Evolutionary conservation across 2,888 invertebrate species (phyloP).

Genomic region (Orthosia gracilis): DNA sequence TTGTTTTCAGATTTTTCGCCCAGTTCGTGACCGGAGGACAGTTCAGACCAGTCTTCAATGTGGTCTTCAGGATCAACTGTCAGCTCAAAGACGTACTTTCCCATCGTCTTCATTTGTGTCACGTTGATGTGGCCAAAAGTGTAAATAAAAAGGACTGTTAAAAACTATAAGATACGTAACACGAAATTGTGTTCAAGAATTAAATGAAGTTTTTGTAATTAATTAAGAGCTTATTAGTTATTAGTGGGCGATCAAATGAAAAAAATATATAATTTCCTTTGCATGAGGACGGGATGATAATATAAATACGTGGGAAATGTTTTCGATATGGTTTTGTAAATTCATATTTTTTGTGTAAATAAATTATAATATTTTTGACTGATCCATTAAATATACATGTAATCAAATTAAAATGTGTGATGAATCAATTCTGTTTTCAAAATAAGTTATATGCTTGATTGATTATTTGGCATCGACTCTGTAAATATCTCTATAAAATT

Average conservation of each 20-base stretch:
- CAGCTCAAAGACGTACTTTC: slow-evolving; percentile 33
- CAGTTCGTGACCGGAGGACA: slow-evolving; percentile 82
- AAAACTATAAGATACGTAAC: not conserved
- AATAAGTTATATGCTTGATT: not conserved
- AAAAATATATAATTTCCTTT: slow-evolving; percentile 1
- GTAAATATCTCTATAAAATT: not conserved
- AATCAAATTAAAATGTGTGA: not conserved
- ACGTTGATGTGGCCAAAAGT: slow-evolving; percentile 23
- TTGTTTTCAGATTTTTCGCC: slow-evolving; percentile 75
- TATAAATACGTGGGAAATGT: too few species aligned
- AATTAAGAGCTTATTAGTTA: slow-evolving; percentile 53
- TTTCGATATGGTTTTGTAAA: not conserved
- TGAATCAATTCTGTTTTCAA: not conserved
- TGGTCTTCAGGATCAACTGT: slow-evolving; percentile 75
- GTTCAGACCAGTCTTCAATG: slow-evolving; percentile 77
- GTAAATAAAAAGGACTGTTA: slow-evolving; percentile 32
- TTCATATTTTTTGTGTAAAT: slow-evolving; percentile 14
- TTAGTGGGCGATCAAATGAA: slow-evolving; percentile 9
- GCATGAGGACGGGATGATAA: not conserved
- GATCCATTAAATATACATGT: not conserved
- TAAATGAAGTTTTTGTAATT: slow-evolving; percentile 25
- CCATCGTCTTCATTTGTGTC: slow-evolving; percentile 9
- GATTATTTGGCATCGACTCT: slow-evolving; percentile 11
- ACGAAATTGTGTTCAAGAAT: slow-evolving; percentile 47
- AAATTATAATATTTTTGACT: not conserved